A percentile compares a stretch with the other conserved stretches of the same genome.
Evolutionary conservation across 1,140 invertebrate species (phyloP).

Genomic region (Geopemphigus sp.): DNA sequence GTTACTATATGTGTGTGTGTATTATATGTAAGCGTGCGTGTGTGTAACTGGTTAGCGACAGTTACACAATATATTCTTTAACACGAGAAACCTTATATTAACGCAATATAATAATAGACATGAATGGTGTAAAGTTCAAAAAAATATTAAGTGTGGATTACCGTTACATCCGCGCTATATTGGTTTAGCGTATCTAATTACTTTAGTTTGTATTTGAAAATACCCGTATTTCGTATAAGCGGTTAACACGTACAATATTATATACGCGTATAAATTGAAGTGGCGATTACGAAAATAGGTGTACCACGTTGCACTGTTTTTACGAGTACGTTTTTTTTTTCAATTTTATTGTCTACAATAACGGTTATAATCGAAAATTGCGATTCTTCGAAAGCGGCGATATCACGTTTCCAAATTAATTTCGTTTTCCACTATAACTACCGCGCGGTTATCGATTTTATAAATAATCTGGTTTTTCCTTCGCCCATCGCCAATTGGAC

Average conservation of each 20-base stretch:
- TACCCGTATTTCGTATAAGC: not conserved
- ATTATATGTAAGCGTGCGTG: too few relatives aligned
- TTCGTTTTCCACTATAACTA: too few relatives aligned
- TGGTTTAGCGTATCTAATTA: not conserved
- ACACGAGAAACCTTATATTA: not conserved
- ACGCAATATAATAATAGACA: not conserved
- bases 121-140: not conserved
- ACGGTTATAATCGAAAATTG: too few relatives aligned
- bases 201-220: not conserved
- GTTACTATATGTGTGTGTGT: too few relatives aligned
- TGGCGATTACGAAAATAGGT: too few relatives aligned
- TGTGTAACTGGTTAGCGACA: not conserved
- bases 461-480: too few relatives aligned
- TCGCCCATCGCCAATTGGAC: too few relatives aligned
- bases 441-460: too few relatives aligned
- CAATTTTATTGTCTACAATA: not conserved
- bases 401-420: too few relatives aligned
- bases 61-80: constrained; percentile 3
- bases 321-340: not conserved
- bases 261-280: not conserved
- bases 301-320: not conserved
- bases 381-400: too few relatives aligned
- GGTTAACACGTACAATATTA: not conserved
- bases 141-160: constrained; percentile 5
- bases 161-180: not conserved